Evolutionary conservation across 2,113 vertebrate genomes (phyloP).

Genomic region (Bubo blakistoni): DNA sequence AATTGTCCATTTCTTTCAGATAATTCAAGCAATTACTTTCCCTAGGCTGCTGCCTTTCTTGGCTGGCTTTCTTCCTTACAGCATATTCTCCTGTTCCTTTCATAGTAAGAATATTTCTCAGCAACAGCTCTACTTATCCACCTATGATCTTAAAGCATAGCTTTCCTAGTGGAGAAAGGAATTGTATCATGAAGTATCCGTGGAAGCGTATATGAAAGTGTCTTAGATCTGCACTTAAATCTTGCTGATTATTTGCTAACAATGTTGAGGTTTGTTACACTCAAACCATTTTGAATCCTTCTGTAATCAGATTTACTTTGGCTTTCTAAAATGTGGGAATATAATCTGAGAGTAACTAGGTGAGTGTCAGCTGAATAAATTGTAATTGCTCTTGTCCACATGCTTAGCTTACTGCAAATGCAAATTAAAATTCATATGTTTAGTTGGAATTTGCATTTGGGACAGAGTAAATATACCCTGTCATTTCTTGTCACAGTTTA

Average conservation of each 20-base stretch:
- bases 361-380: not conserved
- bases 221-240: not conserved
- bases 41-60: not conserved
- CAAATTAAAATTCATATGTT: not conserved
- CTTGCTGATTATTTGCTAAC: not conserved
- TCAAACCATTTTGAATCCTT: not conserved
- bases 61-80: not conserved
- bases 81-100: not conserved
- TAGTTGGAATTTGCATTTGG: not conserved
- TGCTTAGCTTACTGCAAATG: not conserved
- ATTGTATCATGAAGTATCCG: not conserved
- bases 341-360: not conserved
- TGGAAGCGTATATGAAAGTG: not conserved
- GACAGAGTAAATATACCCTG: not conserved
- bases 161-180: not conserved
- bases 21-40: not conserved
- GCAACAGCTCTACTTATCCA: not conserved
- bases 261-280: not conserved
- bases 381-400: not conserved
- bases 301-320: not conserved
- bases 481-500: not conserved
- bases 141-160: not conserved
- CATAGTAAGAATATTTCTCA: not conserved
- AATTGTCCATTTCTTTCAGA: not conserved
- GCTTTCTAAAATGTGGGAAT: not conserved